Conservation (phyloP, 2,797 vertebrate species). For the Melanotaenia maccullochi region DNA sequence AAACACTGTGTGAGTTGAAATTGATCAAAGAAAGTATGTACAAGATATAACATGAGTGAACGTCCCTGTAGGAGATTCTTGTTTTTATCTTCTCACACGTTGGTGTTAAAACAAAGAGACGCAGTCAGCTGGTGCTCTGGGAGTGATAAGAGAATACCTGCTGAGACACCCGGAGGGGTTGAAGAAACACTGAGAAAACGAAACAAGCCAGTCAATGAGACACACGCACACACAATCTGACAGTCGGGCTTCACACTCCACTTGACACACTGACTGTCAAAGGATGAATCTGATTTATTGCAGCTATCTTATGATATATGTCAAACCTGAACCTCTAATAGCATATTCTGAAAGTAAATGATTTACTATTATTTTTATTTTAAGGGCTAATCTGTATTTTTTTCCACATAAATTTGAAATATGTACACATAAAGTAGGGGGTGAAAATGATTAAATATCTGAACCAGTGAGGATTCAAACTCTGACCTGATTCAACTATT, state of each 20-base stretch:
- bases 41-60: conserved; percentile 34
- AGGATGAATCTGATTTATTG: conserved; percentile 78
- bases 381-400: conserved; percentile 44
- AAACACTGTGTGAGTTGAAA: conserved; percentile 3
- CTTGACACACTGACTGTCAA: conserved; percentile 77
- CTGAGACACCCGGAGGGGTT: conserved; percentile 76
- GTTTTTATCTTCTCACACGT: conserved; percentile 74
- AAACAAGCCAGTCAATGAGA: conserved; percentile 69
- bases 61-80: conserved; percentile 54
- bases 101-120: conserved; percentile 72
- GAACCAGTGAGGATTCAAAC: background rate
- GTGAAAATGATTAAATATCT: background rate
- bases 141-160: conserved; percentile 79
- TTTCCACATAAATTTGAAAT: conserved; percentile 45
- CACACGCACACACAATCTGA: conserved; percentile 55
- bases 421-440: conserved; percentile 17
- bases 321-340: conserved; percentile 70
- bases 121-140: conserved; percentile 68
- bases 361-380: conserved; percentile 55
- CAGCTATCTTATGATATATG: conserved; percentile 68
- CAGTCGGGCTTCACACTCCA: conserved; percentile 77
- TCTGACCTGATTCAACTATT: background rate
- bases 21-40: conserved; percentile 35
- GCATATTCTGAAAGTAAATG: conserved; percentile 60
- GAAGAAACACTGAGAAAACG: conserved; percentile 69